These are phyloP conservation scores for Panurus biarmicus DNA, from an alignment of 2,113 vertebrate species.

Conservation along the genomic window DNA sequence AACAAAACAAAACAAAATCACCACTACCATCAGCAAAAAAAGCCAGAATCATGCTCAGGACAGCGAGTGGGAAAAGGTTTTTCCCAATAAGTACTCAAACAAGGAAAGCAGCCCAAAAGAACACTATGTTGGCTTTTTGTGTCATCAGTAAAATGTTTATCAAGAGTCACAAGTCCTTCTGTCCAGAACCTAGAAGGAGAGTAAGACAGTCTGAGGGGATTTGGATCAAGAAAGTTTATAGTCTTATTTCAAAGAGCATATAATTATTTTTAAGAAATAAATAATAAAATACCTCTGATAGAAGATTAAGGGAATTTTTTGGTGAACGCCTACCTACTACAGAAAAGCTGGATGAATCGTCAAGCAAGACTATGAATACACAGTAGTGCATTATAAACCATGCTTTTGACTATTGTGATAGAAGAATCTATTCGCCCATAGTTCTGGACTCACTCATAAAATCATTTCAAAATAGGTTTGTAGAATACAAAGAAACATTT, in stretches of 20 bases:
- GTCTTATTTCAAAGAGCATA: neutral
- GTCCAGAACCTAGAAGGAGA: neutral
- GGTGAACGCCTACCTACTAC: neutral
- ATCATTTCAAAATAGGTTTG: neutral
- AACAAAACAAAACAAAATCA: neutral
- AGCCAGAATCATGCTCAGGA: neutral
- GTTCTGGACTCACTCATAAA: neutral
- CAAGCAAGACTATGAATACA: neutral
- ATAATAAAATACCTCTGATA: neutral
- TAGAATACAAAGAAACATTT: neutral
- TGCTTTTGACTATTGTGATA: neutral
- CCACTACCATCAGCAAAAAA: neutral
- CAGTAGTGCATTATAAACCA: neutral
- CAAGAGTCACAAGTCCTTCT: neutral
- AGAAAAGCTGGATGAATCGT: neutral
- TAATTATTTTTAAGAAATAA: neutral
- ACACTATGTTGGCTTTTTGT: neutral
- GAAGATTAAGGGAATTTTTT: neutral
- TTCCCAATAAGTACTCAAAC: neutral
- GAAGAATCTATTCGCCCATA: neutral
- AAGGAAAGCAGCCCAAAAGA: neutral
- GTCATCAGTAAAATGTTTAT: neutral
- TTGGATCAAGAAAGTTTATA: neutral
- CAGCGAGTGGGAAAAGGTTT: neutral
- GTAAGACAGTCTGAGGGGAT: neutral